Conservation (phyloP, 2,113 vertebrate genomes). For the Corydoras maculifer region DNA sequence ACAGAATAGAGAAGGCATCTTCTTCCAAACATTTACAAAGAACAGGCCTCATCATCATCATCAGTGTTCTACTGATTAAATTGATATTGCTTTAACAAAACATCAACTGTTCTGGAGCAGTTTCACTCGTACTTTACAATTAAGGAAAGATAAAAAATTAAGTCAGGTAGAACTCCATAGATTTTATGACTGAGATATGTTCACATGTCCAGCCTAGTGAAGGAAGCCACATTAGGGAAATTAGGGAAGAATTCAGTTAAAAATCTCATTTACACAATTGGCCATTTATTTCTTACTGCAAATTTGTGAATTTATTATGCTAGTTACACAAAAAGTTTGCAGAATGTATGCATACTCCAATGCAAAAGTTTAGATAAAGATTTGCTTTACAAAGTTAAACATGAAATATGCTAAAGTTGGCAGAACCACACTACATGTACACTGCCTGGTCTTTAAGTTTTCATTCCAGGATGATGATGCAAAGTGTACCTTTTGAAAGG, state of each 20-base stretch:
- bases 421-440: no score
- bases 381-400: no score
- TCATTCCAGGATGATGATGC: no score
- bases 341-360: no score
- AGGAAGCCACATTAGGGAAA: background rate
- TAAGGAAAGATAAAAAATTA: constrained; percentile 8
- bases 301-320: no score
- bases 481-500: no score
- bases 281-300: background rate
- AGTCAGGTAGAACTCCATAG: background rate
- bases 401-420: no score
- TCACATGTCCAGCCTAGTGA: background rate
- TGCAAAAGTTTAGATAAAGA: no score
- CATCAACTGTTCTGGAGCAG: constrained; percentile 40
- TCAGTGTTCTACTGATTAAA: constrained; percentile 5
- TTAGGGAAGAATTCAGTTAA: background rate
- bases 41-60: constrained; percentile 20
- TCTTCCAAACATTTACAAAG: constrained; percentile 31
- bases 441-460: no score
- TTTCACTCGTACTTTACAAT: constrained; percentile 31
- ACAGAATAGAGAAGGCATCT: constrained; percentile 48
- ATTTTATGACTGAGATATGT: background rate
- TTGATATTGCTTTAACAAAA: constrained; percentile 52
- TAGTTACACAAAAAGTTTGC: no score
- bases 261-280: background rate